These are phyloP conservation scores for Heliocidaris tuberculata DNA, from an alignment of 35 echinoderm and acorn worm genomes.

Conservation along the genomic window DNA sequence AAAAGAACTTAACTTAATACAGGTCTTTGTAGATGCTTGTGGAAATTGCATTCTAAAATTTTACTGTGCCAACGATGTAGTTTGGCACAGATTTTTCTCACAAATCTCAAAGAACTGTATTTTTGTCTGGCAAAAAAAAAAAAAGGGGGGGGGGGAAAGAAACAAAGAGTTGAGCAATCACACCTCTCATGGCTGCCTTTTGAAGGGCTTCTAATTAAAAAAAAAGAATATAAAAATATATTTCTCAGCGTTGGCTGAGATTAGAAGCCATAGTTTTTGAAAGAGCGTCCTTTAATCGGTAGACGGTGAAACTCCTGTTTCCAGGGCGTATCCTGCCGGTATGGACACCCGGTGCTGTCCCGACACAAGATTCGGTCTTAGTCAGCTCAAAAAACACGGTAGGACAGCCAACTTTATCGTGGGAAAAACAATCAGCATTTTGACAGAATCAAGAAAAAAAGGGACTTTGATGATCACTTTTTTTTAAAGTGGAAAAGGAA, in stretches of 20 bases:
- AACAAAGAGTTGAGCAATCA: too few species aligned
- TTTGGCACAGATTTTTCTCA: too few species aligned
- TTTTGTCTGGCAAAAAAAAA: too few species aligned
- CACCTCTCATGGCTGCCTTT: too few species aligned
- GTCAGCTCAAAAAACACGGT: slow-evolving; percentile 16
- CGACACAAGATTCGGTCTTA: slow-evolving; percentile 49
- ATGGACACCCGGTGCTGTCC: neutral
- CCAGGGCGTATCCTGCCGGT: neutral
- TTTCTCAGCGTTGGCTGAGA: too few species aligned
- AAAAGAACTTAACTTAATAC: too few species aligned
- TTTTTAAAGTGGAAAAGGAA: neutral
- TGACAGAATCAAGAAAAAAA: slow-evolving; percentile 2
- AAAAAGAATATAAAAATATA: neutral
- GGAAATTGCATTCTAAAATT: too few species aligned
- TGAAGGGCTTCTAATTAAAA: too few species aligned
- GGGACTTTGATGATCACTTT: neutral
- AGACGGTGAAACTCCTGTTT: neutral
- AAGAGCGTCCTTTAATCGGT: neutral
- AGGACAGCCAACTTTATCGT: slow-evolving; percentile 16
- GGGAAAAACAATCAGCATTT: neutral
- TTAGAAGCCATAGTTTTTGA: neutral
- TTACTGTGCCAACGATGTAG: too few species aligned
- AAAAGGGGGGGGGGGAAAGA: too few species aligned
- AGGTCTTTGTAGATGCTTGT: too few species aligned
- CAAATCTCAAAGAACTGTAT: too few species aligned